Evolutionary conservation across 1,140 invertebrate species (phyloP).

Genomic region (Anastatus disparis): DNA sequence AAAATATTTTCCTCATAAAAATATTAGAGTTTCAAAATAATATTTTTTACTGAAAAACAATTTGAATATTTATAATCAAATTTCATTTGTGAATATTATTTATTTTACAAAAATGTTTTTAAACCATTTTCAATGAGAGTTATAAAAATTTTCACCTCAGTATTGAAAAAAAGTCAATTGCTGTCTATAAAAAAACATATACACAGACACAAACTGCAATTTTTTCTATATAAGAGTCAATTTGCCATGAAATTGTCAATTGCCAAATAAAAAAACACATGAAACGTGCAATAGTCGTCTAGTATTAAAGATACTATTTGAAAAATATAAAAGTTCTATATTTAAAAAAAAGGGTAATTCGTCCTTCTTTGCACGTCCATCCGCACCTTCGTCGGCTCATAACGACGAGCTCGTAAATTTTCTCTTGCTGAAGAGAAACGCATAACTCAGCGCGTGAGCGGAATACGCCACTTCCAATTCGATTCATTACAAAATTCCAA

Average conservation of each 20-base stretch:
- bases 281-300: slow-evolving; percentile 11
- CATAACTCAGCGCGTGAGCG: slow-evolving; percentile 28
- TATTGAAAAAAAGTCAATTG: too few relatives aligned
- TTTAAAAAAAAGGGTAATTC: slow-evolving; percentile 11
- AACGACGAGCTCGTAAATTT: slow-evolving; percentile 28
- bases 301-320: slow-evolving; percentile 39
- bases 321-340: slow-evolving; percentile 24
- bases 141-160: too few relatives aligned
- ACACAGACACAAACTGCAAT: background rate
- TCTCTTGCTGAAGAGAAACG: slow-evolving; percentile 22
- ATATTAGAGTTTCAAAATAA: too few relatives aligned
- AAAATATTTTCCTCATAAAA: too few relatives aligned
- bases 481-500: slow-evolving; percentile 36
- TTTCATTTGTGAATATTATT: too few relatives aligned
- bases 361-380: slow-evolving; percentile 21
- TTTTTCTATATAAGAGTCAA: background rate
- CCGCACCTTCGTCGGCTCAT: slow-evolving; percentile 27
- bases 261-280: background rate
- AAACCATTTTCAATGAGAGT: too few relatives aligned
- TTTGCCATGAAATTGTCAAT: slow-evolving; percentile 13
- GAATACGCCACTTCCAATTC: slow-evolving; percentile 31
- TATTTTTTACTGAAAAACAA: too few relatives aligned
- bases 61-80: too few relatives aligned
- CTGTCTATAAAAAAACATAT: too few relatives aligned
- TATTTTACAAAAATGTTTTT: too few relatives aligned